A percentile compares a stretch with the other conserved stretches of the same genome.
phyloP scores from a whole-genome alignment of 2,113 vertebrate species.

The Prietella phreatophila region DNA sequence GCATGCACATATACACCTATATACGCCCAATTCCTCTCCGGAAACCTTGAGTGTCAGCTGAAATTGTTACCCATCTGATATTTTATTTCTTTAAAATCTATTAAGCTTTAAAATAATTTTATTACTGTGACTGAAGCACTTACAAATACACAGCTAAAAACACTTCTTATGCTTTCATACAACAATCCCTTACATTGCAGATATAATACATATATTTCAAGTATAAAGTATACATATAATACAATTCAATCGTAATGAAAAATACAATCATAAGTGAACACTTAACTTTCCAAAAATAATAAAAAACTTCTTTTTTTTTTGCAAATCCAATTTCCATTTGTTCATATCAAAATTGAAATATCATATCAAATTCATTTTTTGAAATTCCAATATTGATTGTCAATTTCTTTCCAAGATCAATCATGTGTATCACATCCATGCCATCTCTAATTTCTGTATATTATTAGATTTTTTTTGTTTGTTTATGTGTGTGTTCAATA shows the following conservation, averaged over 20 bases:
- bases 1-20: slow-evolving; percentile 42
- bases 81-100: background rate
- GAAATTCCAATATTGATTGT: background rate
- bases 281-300: background rate
- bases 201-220: background rate
- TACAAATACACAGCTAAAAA: background rate
- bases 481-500: background rate
- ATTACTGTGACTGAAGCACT: background rate
- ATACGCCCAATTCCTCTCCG: background rate
- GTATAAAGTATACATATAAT: background rate
- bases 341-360: background rate
- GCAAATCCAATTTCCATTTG: background rate
- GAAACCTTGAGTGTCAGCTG: background rate
- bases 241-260: background rate
- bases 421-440: background rate
- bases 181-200: background rate
- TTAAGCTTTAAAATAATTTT: background rate
- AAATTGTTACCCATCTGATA: background rate
- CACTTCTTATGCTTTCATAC: background rate
- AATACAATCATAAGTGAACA: background rate
- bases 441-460: background rate
- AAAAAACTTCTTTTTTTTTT: background rate
- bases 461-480: background rate
- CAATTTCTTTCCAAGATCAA: background rate
- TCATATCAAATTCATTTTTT: background rate